Percentiles rank a stretch among this genome's conserved stretches.
These are phyloP conservation scores for Ceratitis capitata DNA, from an alignment of 1,140 invertebrate genomes.

Conservation along the genomic window DNA sequence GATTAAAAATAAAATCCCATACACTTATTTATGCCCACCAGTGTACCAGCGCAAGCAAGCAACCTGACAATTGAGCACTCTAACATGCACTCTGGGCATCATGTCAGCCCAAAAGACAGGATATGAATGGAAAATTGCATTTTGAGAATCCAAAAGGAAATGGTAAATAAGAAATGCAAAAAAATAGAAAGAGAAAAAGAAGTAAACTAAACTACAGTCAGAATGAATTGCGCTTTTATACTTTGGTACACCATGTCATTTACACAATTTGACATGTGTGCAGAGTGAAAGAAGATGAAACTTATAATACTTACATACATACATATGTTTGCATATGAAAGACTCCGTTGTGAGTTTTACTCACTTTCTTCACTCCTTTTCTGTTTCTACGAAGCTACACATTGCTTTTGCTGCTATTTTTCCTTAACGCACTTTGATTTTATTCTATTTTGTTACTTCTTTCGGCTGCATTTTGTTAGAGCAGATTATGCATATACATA, in stretches of 20 bases:
- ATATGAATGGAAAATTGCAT: conserved; percentile 25
- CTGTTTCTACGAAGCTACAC: no score
- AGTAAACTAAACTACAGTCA: background rate
- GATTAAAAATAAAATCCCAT: no score
- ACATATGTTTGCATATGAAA: background rate
- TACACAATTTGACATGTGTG: background rate
- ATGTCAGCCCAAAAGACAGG: background rate
- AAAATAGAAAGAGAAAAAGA: background rate
- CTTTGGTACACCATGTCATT: conserved; percentile 17
- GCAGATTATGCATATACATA: no score
- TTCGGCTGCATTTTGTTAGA: no score
- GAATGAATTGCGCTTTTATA: conserved; percentile 25
- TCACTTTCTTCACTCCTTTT: no score
- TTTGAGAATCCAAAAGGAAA: background rate
- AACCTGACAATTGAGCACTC: background rate
- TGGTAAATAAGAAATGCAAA: background rate
- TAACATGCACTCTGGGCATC: background rate
- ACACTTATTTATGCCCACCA: no score
- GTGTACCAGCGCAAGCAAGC: no score
- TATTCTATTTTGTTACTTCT: no score
- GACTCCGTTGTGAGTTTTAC: background rate
- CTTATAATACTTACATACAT: background rate
- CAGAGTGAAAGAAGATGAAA: no score
- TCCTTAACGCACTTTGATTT: no score
- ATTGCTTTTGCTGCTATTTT: no score